These are phyloP conservation scores for Cladopsammia gracilis DNA, from an alignment of 64 coral and sea anemone species.

Conservation along the genomic window DNA sequence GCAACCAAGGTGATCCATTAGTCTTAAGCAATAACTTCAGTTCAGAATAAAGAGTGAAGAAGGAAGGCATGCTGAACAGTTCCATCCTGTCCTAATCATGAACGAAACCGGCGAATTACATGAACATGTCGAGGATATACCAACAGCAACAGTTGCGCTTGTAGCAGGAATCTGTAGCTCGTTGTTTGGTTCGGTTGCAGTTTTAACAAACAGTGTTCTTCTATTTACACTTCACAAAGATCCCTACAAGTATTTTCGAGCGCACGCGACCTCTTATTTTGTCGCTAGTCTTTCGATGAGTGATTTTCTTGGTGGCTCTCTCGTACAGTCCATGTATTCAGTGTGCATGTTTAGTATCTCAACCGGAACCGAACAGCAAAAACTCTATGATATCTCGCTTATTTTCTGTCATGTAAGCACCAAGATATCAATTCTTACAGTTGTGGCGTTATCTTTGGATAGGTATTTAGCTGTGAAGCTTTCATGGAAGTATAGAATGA, in stretches of 20 bases:
- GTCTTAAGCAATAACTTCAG: neutral
- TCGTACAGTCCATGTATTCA: constrained; percentile 67
- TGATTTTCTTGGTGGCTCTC: constrained; percentile 67
- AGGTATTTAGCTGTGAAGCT: constrained; percentile 70
- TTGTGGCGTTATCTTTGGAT: constrained; percentile 79
- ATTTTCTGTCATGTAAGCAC: constrained; percentile 71
- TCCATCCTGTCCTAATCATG: neutral
- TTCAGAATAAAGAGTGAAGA: neutral
- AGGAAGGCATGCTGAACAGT: neutral
- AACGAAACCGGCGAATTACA: neutral
- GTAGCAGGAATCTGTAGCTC: constrained; percentile 70
- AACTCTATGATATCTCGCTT: constrained; percentile 8
- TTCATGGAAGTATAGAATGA: constrained; percentile 54
- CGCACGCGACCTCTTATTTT: constrained; percentile 57
- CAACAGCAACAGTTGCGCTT: neutral
- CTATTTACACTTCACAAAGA: constrained; percentile 74
- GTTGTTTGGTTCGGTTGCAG: constrained; percentile 19
- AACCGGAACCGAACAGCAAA: neutral
- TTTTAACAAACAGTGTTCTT: constrained; percentile 61
- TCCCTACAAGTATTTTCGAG: constrained; percentile 74
- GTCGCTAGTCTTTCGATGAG: constrained; percentile 64
- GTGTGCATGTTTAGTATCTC: constrained; percentile 54
- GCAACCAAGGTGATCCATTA: neutral
- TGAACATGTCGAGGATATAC: neutral
- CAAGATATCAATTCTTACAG: constrained; percentile 78